Base-by-base conservation (phyloP, 2,888 invertebrate genomes). In the Mayetiola destructor region DNA sequence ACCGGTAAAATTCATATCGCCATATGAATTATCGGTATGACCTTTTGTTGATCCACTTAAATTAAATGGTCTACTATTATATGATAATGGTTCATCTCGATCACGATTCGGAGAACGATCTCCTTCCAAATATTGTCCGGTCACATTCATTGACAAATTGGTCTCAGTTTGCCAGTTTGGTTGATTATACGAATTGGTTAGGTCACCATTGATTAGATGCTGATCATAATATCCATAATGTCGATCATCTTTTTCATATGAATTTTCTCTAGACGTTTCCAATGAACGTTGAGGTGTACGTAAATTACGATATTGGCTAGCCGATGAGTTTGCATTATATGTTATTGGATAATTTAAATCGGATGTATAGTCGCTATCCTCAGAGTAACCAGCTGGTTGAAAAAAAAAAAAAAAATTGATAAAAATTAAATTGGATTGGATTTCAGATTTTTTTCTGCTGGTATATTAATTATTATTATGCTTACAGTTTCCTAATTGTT, bases 281-380 rank as follows among this genome's bases (percentile, higher is more conserved):
- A 86, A 74, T 63, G 86, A 86, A 64, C 85, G 77, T 74, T 61
- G 61, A n/a, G 61, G 61, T 52, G 60, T 61, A 53, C 56, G 58
- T 23, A 60, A 59, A 61, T 62, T 62, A 54, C 61, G 56, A 59
- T 62, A 89, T 76, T 93, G 93, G 59, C 91, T 90, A 27, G 88
- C 90, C 59, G 92, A 91, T 68, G 88, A 88, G 76, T 93, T 94
- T 65, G 91, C 82, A 69, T 90, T 89, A 69, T 88, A 88, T 60
- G 84, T 84, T 66, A 88, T 82, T 29, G 63, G 94, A 76, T 88
- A 94, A 77, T 93, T 94, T 67, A 94, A 82, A 75, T 95, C 95
- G 61, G 91, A 91, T 61, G 94, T 95, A 75, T 95, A 95, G 76
- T 95, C 95, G 65, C 92, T 92, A 74, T 95, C 94, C 75, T 95